Percentiles rank a stretch among this genome's conserved stretches.
Evolutionary conservation across 2,797 vertebrate species (phyloP).

Genomic region (Phataginus tricuspis): DNA sequence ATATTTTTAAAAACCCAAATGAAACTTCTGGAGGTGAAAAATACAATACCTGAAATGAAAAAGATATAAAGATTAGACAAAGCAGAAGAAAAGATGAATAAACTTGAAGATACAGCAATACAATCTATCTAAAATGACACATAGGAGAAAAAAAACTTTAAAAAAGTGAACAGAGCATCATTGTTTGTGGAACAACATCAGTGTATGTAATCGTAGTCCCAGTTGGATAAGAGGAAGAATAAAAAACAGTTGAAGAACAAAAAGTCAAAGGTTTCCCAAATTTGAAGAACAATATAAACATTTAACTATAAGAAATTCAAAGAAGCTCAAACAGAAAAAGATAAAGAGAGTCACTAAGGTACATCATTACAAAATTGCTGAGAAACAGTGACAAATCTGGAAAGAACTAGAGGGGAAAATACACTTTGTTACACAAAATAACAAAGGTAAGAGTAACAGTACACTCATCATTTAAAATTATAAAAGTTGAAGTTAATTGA

Average conservation of each 20-base stretch:
- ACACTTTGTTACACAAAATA: neutral
- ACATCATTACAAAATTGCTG: neutral
- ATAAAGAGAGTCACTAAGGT: neutral
- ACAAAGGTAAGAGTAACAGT: neutral
- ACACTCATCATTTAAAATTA: neutral
- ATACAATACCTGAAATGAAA: neutral
- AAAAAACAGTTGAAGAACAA: conserved; percentile 14
- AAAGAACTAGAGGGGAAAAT: neutral
- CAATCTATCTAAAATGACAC: neutral
- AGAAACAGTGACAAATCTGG: neutral
- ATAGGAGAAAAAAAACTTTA: neutral
- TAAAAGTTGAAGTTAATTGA: neutral
- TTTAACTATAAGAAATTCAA: neutral
- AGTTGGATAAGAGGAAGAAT: neutral
- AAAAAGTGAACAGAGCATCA: neutral
- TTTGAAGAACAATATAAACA: neutral
- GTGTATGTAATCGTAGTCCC: neutral
- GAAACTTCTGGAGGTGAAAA: neutral
- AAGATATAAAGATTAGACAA: neutral
- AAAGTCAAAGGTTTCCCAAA: neutral
- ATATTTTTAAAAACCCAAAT: neutral
- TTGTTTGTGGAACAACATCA: neutral
- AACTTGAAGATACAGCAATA: neutral
- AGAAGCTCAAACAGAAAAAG: neutral
- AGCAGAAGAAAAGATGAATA: neutral